Evolutionary conservation across 1,140 invertebrate genomes (phyloP).

Genomic region (Drosophila ananassae): DNA sequence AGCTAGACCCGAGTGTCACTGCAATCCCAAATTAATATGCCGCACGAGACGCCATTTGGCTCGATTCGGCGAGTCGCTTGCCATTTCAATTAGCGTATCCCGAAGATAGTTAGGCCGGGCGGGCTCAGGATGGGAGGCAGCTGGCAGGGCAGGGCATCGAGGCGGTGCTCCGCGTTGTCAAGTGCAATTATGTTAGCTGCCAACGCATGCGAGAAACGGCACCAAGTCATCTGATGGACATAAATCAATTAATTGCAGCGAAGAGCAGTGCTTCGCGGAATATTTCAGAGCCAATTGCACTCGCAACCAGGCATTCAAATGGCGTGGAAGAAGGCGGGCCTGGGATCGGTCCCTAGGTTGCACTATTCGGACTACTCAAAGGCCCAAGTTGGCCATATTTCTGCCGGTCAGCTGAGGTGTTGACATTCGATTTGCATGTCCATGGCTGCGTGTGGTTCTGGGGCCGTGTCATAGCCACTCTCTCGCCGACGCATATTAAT

Average conservation of each 20-base stretch:
- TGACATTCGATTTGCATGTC: conserved; percentile 71
- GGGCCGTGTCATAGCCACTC: conserved; percentile 29
- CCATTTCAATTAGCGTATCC: conserved; percentile 68
- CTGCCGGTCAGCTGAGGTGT: conserved; percentile 28
- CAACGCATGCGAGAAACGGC: conserved; percentile 50
- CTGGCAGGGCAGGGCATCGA: no score
- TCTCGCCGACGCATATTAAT: conserved; percentile 71
- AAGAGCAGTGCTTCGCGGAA: conserved; percentile 10
- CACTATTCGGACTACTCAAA: conserved; percentile 22
- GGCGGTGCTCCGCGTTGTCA: conserved; percentile 21
- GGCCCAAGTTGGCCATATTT: conserved; percentile 42
- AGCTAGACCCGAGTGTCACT: conserved; percentile 46
- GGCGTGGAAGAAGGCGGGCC: background rate
- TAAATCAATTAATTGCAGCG: conserved; percentile 56
- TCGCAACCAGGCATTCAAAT: conserved; percentile 13
- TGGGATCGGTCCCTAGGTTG: no score
- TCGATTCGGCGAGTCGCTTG: conserved; percentile 25
- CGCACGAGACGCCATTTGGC: conserved; percentile 39
- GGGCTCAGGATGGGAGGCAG: no score
- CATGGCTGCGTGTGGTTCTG: conserved; percentile 1
- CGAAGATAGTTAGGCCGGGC: conserved; percentile 59
- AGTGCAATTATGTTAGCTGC: conserved; percentile 56
- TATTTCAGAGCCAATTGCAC: conserved; percentile 45
- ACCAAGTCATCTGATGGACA: conserved; percentile 32
- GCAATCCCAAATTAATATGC: conserved; percentile 43